Conservation (phyloP, 2,888 invertebrate genomes). For the Papilio elwesi region DNA sequence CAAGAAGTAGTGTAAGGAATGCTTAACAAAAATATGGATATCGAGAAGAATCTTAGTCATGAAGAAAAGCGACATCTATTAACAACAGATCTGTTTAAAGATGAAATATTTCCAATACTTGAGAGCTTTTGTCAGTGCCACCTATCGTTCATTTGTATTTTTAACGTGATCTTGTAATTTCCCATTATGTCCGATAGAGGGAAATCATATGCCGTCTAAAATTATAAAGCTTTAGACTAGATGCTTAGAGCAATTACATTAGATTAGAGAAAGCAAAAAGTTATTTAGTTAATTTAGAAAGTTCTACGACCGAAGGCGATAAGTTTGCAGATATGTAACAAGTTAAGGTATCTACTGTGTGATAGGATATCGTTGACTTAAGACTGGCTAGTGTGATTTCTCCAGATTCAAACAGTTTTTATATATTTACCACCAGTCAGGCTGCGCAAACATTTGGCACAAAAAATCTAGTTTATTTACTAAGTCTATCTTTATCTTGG, state of each 20-base stretch:
- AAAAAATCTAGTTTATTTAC: slow-evolving; percentile 8
- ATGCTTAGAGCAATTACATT: no score
- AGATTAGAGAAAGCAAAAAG: no score
- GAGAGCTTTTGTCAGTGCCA: not conserved
- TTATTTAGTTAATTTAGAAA: not conserved
- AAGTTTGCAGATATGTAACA: no score
- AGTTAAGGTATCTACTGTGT: no score
- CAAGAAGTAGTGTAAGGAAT: no score
- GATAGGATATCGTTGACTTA: no score
- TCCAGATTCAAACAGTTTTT: not conserved
- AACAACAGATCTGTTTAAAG: not conserved
- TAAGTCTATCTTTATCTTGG: slow-evolving; percentile 34
- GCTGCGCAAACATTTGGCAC: not conserved
- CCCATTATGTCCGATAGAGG: not conserved
- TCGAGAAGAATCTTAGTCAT: no score
- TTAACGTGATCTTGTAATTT: no score
- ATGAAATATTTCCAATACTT: not conserved
- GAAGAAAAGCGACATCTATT: not conserved
- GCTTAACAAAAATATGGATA: no score
- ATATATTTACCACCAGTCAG: not conserved
- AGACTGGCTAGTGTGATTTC: no score
- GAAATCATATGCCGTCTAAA: not conserved
- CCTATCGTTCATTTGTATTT: not conserved
- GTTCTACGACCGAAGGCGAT: no score
- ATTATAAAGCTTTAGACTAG: no score